Evolutionary conservation across 2,888 invertebrate species (phyloP), one percentile per base, ranked within the genome.

Genomic region (Scaptomyza parva): DNA sequence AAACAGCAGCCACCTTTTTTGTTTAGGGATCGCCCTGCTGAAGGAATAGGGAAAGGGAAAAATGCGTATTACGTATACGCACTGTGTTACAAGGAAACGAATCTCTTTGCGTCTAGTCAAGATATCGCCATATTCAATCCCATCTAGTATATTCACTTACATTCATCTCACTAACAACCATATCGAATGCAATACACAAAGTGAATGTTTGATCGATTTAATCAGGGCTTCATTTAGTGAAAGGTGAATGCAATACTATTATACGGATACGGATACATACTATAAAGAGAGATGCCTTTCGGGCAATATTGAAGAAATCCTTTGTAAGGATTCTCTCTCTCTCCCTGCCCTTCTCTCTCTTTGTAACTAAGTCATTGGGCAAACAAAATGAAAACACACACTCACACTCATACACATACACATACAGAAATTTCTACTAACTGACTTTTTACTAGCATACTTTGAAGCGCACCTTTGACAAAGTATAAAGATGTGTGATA

Each of bases 321-420:
- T 52, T 55, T 70, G 66, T 55, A 37, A 70, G 75, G 52, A 70
- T 33, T 33, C 33, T 33, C 14, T 14, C 11, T 9, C 28, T 30
- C 12, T 30, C 12, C 1, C 12, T 12, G 12, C 3, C 30, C 4
- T 6, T 30, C 12, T 30, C 12, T 30, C 30, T 12, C 3, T 30
- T 52, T 65, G 61, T 66, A 75, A 75, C 73, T 70, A 70, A 73
- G 73, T 70, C 66, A 66, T 61, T 65, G 70, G 53, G 60, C 60
- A 74, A 74, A 74, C 72, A 72, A 11, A 24, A 24, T 24, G 24
- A 24, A 24, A 0, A 24, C 17, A 37, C 20, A 40, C 20, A 22
- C 40, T n/a, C 8, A 14, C 43, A 6, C 14, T 0, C 11, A 14
- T 4, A 24, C 6, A 18, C 45, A 28, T 30, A 2, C n/a, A n/a